Conservation (phyloP, 2,797 vertebrate genomes). For the Tokudaia muenninki region DNA sequence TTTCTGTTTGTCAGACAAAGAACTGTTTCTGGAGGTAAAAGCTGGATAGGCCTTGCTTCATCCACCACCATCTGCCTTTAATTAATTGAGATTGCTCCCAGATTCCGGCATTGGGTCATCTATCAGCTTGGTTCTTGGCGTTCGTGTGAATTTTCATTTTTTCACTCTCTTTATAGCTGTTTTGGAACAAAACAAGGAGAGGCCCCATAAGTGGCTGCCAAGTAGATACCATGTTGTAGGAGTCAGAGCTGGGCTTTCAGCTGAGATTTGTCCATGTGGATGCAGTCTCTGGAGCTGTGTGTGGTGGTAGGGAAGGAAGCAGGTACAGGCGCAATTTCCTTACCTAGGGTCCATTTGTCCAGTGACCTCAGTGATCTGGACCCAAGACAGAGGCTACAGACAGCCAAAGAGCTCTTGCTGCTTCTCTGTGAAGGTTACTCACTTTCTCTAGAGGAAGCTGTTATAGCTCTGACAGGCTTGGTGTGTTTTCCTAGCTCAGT, state of each 20-base stretch:
- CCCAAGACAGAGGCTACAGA: not conserved
- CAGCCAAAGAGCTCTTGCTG: not conserved
- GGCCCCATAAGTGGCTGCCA: slow-evolving; percentile 40
- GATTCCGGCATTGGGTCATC: slow-evolving; percentile 75
- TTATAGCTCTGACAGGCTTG: not conserved
- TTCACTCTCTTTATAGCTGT: slow-evolving; percentile 68
- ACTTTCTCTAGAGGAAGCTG: not conserved
- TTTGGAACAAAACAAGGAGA: slow-evolving; percentile 66
- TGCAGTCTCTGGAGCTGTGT: not conserved
- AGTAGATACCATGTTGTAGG: slow-evolving; percentile 64
- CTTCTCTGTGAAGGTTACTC: not conserved
- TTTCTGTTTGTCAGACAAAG: slow-evolving; percentile 68
- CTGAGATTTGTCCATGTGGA: not conserved
- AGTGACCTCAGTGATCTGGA: slow-evolving; percentile 44
- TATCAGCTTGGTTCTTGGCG: slow-evolving; percentile 75
- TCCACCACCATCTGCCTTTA: slow-evolving; percentile 77
- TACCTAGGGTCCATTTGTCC: slow-evolving; percentile 30
- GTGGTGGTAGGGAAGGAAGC: not conserved
- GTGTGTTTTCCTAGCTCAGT: not conserved
- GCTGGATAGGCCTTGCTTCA: slow-evolving; percentile 68
- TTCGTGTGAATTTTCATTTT: slow-evolving; percentile 69
- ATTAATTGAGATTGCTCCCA: slow-evolving; percentile 83
- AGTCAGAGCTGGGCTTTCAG: not conserved
- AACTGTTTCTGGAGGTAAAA: slow-evolving; percentile 71
- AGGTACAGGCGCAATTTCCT: not conserved